Conservation (phyloP, 2,113 vertebrate genomes). For the Gadus macrocephalus region DNA sequence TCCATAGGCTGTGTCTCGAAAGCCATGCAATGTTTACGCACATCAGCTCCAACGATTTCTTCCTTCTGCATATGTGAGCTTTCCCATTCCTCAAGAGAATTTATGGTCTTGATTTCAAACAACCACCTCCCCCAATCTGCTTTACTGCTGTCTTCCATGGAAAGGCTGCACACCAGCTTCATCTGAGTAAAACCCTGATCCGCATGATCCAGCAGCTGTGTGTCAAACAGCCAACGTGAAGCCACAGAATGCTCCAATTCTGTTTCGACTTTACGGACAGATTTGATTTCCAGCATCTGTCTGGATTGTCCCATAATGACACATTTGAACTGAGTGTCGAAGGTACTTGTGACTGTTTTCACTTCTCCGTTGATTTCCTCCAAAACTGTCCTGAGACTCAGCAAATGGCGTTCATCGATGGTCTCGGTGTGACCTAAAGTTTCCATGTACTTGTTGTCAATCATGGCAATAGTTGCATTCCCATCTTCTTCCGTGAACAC, state of each 20-base stretch:
- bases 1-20: slow-evolving; percentile 85
- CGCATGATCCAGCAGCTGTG: slow-evolving; percentile 75
- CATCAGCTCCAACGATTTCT: slow-evolving; percentile 76
- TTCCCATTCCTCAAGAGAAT: slow-evolving; percentile 74
- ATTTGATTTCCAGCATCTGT: slow-evolving; percentile 80
- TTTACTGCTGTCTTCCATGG: slow-evolving; percentile 77
- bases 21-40: slow-evolving; percentile 81
- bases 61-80: slow-evolving; percentile 67
- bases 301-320: slow-evolving; percentile 79
- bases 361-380: slow-evolving; percentile 80
- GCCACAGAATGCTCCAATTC: slow-evolving; percentile 78
- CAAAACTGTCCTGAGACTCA: slow-evolving; percentile 78
- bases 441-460: slow-evolving; percentile 80
- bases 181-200: slow-evolving; percentile 70
- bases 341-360: slow-evolving; percentile 79
- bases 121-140: slow-evolving; percentile 78
- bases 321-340: slow-evolving; percentile 81
- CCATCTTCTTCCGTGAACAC: slow-evolving; percentile 75
- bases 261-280: slow-evolving; percentile 79
- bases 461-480: slow-evolving; percentile 79
- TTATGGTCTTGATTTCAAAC: slow-evolving; percentile 82
- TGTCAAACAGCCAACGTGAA: slow-evolving; percentile 83
- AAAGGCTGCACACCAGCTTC: slow-evolving; percentile 77
- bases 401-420: slow-evolving; percentile 76
- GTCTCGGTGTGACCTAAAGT: slow-evolving; percentile 77